A percentile compares a stretch with the other conserved stretches of the same genome.
These are phyloP conservation scores for Camarhynchus parvulus DNA, from an alignment of 2,113 vertebrate species.

Conservation along the genomic window DNA sequence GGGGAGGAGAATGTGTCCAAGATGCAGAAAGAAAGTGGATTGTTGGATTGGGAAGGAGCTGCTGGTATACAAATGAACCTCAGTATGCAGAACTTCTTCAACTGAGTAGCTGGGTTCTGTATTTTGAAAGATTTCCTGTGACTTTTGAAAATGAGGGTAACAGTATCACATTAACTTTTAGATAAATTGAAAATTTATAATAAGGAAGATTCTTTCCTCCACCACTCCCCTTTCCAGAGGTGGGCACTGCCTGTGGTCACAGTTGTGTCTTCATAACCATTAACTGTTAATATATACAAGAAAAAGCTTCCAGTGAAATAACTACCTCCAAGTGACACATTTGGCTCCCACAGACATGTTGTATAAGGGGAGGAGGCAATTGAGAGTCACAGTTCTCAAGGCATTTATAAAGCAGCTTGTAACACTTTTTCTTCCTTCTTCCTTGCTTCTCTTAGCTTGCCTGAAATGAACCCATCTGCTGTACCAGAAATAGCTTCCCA, in stretches of 20 bases:
- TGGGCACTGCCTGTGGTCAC: background rate
- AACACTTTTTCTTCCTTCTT: background rate
- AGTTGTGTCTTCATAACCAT: background rate
- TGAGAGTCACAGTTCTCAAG: background rate
- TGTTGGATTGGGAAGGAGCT: background rate
- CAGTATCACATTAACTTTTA: background rate
- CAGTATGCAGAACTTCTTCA: background rate
- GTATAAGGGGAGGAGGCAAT: background rate
- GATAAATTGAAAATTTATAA: background rate
- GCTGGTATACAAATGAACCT: background rate
- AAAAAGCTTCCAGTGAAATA: background rate
- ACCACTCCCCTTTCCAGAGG: background rate
- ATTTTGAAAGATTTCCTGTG: background rate
- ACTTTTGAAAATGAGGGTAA: background rate
- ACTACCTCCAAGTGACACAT: background rate
- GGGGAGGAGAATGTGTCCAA: background rate
- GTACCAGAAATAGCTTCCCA: constrained; percentile 46
- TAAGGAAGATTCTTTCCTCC: background rate
- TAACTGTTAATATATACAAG: background rate
- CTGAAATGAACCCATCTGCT: constrained; percentile 40
- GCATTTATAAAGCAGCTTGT: constrained; percentile 8
- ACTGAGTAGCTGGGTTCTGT: background rate
- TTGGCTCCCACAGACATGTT: background rate
- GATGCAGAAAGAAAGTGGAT: background rate
- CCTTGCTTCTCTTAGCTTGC: constrained; percentile 2